Percentiles rank a stretch among this genome's conserved stretches.
These are phyloP conservation scores for Eulemur mongoz DNA, from an alignment of 2,797 vertebrate species.

Conservation along the genomic window DNA sequence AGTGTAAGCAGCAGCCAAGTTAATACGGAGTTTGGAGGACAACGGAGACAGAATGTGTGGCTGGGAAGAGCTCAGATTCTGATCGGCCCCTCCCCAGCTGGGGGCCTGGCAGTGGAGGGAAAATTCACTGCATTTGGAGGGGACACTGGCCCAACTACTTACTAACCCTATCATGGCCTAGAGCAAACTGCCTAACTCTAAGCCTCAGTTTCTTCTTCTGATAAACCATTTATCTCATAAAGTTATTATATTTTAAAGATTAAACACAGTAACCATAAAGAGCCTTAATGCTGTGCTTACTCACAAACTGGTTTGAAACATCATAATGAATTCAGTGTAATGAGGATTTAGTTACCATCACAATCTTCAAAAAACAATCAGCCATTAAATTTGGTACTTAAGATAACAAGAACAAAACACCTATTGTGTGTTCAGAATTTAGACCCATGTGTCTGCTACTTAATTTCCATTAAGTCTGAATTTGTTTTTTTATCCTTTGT, in stretches of 20 bases:
- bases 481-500: not conserved
- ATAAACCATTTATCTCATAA: not conserved
- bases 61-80: not conserved
- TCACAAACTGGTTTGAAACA: not conserved
- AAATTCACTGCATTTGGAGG: not conserved
- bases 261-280: not conserved
- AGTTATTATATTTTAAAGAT: not conserved
- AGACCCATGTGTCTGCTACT: not conserved
- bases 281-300: not conserved
- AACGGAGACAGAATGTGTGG: not conserved
- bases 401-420: not conserved
- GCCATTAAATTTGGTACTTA: slow-evolving; percentile 11
- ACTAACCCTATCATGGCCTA: not conserved
- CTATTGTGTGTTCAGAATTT: not conserved
- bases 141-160: not conserved
- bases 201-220: not conserved
- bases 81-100: not conserved
- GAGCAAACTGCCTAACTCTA: not conserved
- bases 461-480: not conserved
- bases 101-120: not conserved
- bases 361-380: slow-evolving; percentile 27
- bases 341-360: not conserved
- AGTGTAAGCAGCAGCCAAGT: not conserved
- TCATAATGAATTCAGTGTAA: not conserved
- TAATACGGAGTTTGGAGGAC: not conserved